Base-by-base conservation (phyloP, 2,888 invertebrate genomes). In the Leptura quadrifasciata region DNA sequence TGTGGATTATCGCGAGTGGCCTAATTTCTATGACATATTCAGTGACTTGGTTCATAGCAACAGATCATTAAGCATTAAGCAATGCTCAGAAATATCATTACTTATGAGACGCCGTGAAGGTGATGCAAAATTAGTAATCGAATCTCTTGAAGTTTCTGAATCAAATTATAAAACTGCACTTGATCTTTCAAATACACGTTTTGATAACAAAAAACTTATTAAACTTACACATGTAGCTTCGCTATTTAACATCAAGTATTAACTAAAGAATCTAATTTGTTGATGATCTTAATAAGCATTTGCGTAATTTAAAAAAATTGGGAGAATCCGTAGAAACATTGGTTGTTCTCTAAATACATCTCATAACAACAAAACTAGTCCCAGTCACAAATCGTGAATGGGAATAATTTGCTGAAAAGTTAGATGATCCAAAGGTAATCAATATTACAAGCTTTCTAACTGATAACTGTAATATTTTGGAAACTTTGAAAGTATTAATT, bases 61-160 rank as follows among this genome's bases (percentile, higher is more conserved):
- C 47, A n/a, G 15, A 21, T 10, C 35, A 9, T 54, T 73, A 58
- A 39, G 35, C 35, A 9, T 54, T 73, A 58, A 39, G 35, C 9
- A 52, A 65, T 39, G 55, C 58, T 24, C 73, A 73, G 67, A 55
- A 67, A 39, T 73, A 55, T 67, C 54, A 72, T 20, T 73, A 73
- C 39, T 58, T 73, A 57, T 15, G 27, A 20, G 58, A 57, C 8
- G 47, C 54, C 24, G 12, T 27, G 47, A 71, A 71, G 54, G 21
- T 4, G 71, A 71, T 71, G 73, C 73, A 8, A 58, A 57, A 12
- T 21, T 39, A 58, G 58, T 65, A 15, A 58, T 73, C 15, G 20
- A 58, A 6, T 18, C 73, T 20, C 5, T 57, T 20, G 57, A 57
- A 3, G 18, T 68, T 54, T 64, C 63, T 18, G 68, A 68, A 24